These are phyloP conservation scores for Zosterops lateralis DNA, from an alignment of 2,113 vertebrate species.

Conservation along the genomic window DNA sequence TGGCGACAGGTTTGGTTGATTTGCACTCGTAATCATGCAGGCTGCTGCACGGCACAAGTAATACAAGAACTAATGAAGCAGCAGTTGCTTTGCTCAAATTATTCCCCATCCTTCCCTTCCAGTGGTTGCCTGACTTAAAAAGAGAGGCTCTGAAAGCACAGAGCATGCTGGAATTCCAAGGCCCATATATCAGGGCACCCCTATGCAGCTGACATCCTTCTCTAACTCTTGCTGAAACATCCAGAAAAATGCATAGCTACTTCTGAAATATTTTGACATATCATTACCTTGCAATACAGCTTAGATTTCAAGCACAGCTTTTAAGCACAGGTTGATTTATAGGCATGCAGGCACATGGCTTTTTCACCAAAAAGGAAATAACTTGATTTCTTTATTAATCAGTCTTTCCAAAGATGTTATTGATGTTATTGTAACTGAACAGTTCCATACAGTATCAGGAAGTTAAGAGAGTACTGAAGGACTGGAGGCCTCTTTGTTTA, in stretches of 20 bases:
- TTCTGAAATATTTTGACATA: neutral
- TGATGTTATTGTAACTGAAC: neutral
- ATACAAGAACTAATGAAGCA: slow-evolving; percentile 27
- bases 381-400: neutral
- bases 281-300: neutral
- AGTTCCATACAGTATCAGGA: neutral
- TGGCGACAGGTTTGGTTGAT: neutral
- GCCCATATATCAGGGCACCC: neutral
- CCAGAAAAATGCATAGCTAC: neutral
- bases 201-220: neutral
- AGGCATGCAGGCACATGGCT: neutral
- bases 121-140: slow-evolving; percentile 15
- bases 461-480: neutral
- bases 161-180: neutral
- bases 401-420: neutral
- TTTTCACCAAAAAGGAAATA: neutral
- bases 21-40: neutral
- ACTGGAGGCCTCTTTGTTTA: neutral
- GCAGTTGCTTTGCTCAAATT: slow-evolving; percentile 43
- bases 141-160: neutral
- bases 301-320: neutral
- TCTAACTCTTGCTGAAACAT: neutral
- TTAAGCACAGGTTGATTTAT: neutral
- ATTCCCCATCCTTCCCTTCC: slow-evolving; percentile 9
- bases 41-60: neutral